Evolutionary conservation across 2,888 invertebrate genomes (phyloP).

Genomic region (Autographa gamma): DNA sequence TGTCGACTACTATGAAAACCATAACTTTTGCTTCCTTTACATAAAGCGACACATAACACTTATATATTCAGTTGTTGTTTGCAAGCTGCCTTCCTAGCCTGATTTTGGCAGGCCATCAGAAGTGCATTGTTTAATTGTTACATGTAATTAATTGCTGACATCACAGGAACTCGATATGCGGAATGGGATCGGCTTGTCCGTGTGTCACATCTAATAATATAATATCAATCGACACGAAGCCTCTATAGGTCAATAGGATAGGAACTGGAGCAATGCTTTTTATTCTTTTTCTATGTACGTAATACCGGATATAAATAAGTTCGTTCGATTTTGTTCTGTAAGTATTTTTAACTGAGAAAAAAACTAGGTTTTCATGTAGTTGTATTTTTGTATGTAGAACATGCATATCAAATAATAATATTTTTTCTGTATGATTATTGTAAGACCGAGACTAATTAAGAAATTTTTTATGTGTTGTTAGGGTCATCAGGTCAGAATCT

Average conservation of each 20-base stretch:
- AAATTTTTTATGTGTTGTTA: too few relatives aligned
- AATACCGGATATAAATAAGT: neutral
- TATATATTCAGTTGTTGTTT: too few relatives aligned
- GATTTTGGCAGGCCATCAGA: neutral
- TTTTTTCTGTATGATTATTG: too few relatives aligned
- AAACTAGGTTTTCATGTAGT: too few relatives aligned
- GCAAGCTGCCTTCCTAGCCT: neutral
- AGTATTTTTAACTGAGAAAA: too few relatives aligned
- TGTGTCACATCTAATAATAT: neutral
- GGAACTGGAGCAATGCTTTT: neutral
- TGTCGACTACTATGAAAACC: too few relatives aligned
- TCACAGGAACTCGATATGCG: slow-evolving; percentile 4
- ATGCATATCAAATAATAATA: too few relatives aligned
- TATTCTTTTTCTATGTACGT: neutral
- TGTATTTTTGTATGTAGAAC: too few relatives aligned
- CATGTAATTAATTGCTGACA: slow-evolving; percentile 1
- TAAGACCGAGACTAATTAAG: too few relatives aligned
- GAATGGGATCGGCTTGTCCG: slow-evolving; percentile 1
- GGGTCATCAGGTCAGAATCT: too few relatives aligned
- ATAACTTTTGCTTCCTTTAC: too few relatives aligned
- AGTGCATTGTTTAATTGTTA: slow-evolving; percentile 1
- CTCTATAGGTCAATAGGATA: neutral
- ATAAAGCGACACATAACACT: too few relatives aligned
- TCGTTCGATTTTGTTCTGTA: neutral
- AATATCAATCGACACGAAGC: neutral